Evolutionary conservation across 2,797 vertebrate species (phyloP).

Genomic region (Onychomys leucogaster): DNA sequence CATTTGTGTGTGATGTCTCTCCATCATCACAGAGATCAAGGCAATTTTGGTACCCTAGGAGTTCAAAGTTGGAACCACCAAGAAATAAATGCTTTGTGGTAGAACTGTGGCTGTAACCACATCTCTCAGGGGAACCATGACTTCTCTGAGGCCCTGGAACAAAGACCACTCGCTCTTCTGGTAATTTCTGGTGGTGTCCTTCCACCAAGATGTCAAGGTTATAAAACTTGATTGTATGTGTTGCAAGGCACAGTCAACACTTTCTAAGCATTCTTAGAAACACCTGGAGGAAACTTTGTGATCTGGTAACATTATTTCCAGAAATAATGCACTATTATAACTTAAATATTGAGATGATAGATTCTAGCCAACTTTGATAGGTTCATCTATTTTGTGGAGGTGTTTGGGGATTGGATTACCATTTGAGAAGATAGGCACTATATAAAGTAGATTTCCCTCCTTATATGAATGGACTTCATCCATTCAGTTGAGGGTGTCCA

Average conservation of each 20-base stretch:
- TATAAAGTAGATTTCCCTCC: background rate
- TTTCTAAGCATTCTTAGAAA: slow-evolving; percentile 28
- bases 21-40: background rate
- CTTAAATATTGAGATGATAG: background rate
- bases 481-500: slow-evolving; percentile 8
- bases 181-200: background rate
- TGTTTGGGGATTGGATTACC: background rate
- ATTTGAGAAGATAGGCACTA: slow-evolving; percentile 1
- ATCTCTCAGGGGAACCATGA: background rate
- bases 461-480: background rate
- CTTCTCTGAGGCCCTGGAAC: background rate
- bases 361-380: background rate
- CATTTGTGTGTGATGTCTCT: no score
- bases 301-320: background rate
- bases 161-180: background rate
- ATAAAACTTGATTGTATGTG: background rate
- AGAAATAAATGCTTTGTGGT: slow-evolving; percentile 20
- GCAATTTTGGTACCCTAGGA: background rate
- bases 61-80: background rate
- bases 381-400: background rate
- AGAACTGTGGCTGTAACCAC: background rate
- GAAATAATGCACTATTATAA: background rate
- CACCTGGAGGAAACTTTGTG: background rate
- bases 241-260: background rate
- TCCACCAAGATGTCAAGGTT: background rate